Evolutionary conservation across 2,113 vertebrate genomes (phyloP), one percentile per base, ranked within the genome.

Genomic region (Maylandia zebra): DNA sequence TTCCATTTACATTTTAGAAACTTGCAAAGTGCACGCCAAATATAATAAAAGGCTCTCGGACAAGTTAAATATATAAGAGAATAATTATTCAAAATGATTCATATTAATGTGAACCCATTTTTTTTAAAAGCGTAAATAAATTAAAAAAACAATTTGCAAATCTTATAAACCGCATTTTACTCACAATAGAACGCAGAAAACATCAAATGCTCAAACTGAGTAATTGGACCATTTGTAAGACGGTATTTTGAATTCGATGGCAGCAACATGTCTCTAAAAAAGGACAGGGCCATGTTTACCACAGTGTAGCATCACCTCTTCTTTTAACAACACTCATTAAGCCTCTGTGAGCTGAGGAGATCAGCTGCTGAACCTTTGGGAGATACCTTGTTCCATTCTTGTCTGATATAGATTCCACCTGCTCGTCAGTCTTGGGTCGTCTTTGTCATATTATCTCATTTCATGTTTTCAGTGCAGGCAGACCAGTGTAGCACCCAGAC

Each of bases 331-430:
- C 61, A 22, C 17, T 22, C 11, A 0, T 13, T 69, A 69, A 22
- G 0, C 19, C 19, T 38, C 34, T 1, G 36, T 22, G 36, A 41
- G 0, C 64, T 69, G 19, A 69, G 34, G 34, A 22, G 36, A 69
- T 22, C 64, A 69, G 11, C 64, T 69, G 64, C 34, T 41, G 64
- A 41, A 69, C 64, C 36, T 69, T 41, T 69, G n/a, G 36, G 64
- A 41, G 64, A 14, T 22, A 1, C 6, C 1, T 24, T 41, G 36
- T 69, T 1, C n/a, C 36, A 14, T 69, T 69, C 64, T 41, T 69
- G 36, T 69, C 64, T 24, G 64, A 69, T 69, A 69, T 14, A 69
- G 36, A 41, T 22, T 69, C 12, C 0, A 69, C 19, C 64, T 24
- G 64, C 64, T 14, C 0, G 12, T 41, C 64, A 69, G 64, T 24